Percentiles rank a stretch among this genome's conserved stretches.
Evolutionary conservation across 2,113 vertebrate species (phyloP).

Genomic region (Rafetus swinhoei): DNA sequence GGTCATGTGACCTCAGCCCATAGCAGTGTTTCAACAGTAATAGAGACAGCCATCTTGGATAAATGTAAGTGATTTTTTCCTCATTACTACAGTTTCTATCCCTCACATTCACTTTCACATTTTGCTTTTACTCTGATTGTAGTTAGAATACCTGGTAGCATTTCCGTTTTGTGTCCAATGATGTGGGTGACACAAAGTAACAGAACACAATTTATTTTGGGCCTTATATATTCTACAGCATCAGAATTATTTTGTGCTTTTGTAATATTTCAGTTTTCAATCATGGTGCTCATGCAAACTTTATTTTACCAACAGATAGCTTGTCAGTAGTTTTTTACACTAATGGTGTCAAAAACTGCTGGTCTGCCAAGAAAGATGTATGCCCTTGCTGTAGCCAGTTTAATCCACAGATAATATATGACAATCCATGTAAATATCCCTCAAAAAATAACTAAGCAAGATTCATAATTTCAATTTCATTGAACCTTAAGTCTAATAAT

Average conservation of each 20-base stretch:
- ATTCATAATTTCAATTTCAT: slow-evolving; percentile 20
- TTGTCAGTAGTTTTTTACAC: neutral
- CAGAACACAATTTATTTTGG: slow-evolving; percentile 30
- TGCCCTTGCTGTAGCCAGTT: slow-evolving; percentile 6
- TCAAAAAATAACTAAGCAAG: neutral
- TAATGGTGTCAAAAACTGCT: neutral
- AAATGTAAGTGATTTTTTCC: slow-evolving; percentile 72
- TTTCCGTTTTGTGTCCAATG: neutral
- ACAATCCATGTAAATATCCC: slow-evolving; percentile 13
- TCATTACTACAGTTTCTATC: slow-evolving; percentile 72
- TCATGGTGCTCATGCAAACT: neutral
- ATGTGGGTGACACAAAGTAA: slow-evolving; percentile 20
- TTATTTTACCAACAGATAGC: slow-evolving; percentile 31
- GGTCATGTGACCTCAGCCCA: slow-evolving; percentile 73
- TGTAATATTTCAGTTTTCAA: neutral
- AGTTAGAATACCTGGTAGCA: slow-evolving; percentile 36
- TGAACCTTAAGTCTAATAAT: slow-evolving; percentile 5
- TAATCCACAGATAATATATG: neutral
- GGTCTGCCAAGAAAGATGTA: neutral
- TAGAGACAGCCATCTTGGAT: slow-evolving; percentile 69
- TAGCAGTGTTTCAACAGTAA: slow-evolving; percentile 72
- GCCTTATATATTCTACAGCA: slow-evolving; percentile 9
- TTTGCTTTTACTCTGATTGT: slow-evolving; percentile 39
- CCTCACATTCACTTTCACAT: slow-evolving; percentile 61
- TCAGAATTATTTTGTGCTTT: slow-evolving; percentile 13